Conservation (phyloP, 2,888 invertebrate species). For the Malthinus seriepunctatus region DNA sequence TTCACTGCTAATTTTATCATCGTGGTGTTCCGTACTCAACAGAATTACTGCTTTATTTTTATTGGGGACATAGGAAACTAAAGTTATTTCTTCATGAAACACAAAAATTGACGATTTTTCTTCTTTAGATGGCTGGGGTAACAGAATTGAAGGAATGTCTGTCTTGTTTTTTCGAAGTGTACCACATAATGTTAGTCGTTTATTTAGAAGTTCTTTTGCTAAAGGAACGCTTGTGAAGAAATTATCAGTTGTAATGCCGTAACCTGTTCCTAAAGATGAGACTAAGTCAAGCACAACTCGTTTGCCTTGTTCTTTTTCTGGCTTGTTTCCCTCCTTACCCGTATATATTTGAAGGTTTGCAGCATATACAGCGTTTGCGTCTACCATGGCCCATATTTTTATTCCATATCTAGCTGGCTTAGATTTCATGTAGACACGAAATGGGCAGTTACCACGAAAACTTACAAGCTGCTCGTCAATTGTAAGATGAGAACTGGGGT, state of each 20-base stretch:
- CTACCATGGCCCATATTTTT: too few relatives aligned
- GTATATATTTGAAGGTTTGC: too few relatives aligned
- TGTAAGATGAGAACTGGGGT: too few relatives aligned
- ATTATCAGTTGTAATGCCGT: slow-evolving; percentile 9
- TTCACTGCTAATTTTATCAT: slow-evolving; percentile 25
- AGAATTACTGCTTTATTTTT: slow-evolving; percentile 19
- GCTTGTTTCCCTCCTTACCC: background rate
- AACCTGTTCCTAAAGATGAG: background rate
- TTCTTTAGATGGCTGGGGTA: slow-evolving; percentile 19
- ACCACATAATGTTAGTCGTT: slow-evolving; percentile 9
- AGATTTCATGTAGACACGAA: too few relatives aligned
- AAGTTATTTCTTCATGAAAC: slow-evolving; percentile 23
- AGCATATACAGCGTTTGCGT: too few relatives aligned
- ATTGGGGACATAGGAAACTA: slow-evolving; percentile 29
- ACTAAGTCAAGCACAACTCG: background rate
- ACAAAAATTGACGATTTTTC: slow-evolving; percentile 19
- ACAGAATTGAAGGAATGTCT: slow-evolving; percentile 13
- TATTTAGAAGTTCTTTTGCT: slow-evolving; percentile 8
- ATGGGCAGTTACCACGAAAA: too few relatives aligned
- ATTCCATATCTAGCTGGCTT: too few relatives aligned
- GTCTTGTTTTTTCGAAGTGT: slow-evolving; percentile 21
- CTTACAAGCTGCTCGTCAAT: too few relatives aligned
- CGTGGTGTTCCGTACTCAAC: slow-evolving; percentile 22
- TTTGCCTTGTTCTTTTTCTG: slow-evolving; percentile 4
- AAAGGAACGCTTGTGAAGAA: slow-evolving; percentile 16